Conservation (phyloP, 2,888 invertebrate species). For the Aspidapion aeneum region DNA sequence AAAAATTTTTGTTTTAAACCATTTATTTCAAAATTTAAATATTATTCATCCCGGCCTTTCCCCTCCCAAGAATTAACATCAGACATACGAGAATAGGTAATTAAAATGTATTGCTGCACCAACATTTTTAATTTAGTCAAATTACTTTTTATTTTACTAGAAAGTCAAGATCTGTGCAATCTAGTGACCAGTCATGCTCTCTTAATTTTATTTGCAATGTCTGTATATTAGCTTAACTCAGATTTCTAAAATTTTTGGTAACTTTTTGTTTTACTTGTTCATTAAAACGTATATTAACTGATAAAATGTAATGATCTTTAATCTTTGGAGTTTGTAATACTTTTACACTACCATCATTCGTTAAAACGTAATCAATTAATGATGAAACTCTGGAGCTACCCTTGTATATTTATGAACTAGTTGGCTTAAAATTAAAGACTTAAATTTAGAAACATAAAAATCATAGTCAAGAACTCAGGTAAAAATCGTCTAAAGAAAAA, state of each 20-base stretch:
- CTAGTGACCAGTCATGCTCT: background rate
- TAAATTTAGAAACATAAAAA: background rate
- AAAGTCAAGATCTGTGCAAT: background rate
- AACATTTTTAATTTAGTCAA: too few species aligned
- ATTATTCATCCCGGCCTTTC: too few species aligned
- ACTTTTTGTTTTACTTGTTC: background rate
- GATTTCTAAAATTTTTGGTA: background rate
- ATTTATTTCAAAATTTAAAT: too few species aligned
- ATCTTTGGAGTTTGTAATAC: background rate
- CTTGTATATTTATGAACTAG: background rate
- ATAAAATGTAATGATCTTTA: background rate
- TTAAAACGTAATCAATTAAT: too few species aligned
- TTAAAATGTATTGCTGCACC: too few species aligned
- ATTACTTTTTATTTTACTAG: background rate
- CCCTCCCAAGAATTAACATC: too few species aligned
- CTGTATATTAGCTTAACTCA: background rate
- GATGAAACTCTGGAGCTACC: background rate
- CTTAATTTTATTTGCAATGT: background rate
- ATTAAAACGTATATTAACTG: background rate
- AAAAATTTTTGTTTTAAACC: too few species aligned
- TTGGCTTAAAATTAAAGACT: background rate
- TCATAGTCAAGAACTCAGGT: too few species aligned
- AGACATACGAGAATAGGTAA: too few species aligned
- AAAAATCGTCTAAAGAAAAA: too few species aligned
- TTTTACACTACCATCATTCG: background rate